These are phyloP conservation scores for Drosophila acutilabella DNA, from an alignment of 2,888 invertebrate species.

Conservation along the genomic window DNA sequence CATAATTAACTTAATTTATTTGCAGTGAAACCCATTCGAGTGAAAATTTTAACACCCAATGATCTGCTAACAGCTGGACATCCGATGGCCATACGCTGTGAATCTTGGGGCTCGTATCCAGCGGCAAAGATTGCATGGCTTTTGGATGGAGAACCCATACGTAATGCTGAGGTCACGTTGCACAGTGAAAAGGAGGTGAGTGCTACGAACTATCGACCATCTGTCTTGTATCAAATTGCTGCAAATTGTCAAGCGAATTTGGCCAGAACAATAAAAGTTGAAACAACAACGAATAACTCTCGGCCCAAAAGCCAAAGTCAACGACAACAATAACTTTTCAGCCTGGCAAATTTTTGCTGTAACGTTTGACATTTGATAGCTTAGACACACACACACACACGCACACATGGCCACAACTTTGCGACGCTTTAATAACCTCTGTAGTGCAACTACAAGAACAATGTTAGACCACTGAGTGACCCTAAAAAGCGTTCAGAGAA, in stretches of 20 bases:
- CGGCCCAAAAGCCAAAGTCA: neutral
- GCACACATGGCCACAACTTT: slow-evolving; percentile 35
- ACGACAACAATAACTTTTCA: slow-evolving; percentile 23
- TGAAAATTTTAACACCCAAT: slow-evolving; percentile 90
- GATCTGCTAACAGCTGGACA: slow-evolving; percentile 91
- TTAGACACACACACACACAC: slow-evolving; percentile 16
- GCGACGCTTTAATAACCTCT: slow-evolving; percentile 56
- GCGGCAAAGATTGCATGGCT: slow-evolving; percentile 93
- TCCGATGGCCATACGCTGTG: slow-evolving; percentile 91
- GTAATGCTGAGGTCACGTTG: slow-evolving; percentile 88
- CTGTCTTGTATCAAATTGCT: slow-evolving; percentile 30
- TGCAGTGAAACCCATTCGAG: slow-evolving; percentile 92
- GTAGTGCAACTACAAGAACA: slow-evolving; percentile 42
- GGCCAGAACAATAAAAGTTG: slow-evolving; percentile 9
- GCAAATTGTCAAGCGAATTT: slow-evolving; percentile 31
- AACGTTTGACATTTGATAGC: slow-evolving; percentile 75
- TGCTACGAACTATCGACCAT: slow-evolving; percentile 4
- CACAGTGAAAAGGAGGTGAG: slow-evolving; percentile 85
- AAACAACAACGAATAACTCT: slow-evolving; percentile 1
- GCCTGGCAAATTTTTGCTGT: slow-evolving; percentile 47
- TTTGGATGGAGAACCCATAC: slow-evolving; percentile 89
- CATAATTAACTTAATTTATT: neutral
- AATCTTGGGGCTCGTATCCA: slow-evolving; percentile 93
- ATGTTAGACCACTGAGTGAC: slow-evolving; percentile 63
- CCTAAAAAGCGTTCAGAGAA: slow-evolving; percentile 55